Evolutionary conservation across 2,113 vertebrate species (phyloP), one percentile per base, ranked within the genome.

Genomic region (Xyliphius kryptos): DNA sequence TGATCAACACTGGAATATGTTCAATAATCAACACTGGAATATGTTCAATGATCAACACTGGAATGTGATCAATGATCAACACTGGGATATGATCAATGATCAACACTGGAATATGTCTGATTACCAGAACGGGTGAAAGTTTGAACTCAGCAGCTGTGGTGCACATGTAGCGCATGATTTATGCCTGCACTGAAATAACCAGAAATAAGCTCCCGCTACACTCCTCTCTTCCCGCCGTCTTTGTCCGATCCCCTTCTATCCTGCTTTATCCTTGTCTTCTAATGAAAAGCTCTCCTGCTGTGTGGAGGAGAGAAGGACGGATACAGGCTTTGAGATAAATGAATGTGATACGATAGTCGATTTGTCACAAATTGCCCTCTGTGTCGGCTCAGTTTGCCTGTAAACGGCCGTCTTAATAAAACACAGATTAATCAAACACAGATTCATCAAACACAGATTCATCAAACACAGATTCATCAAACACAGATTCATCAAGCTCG

Each of bases 151-250:
- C 61, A 36, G 58, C 77, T 76, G 74, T 73, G 77, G 68, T 74
- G 57, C 70, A 70, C 75, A 38, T 61, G 58, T 61, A 61, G 64
- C 64, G 66, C 48, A 66, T 80, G 63, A 76, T 77, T 56, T 69
- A 77, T 80, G 74, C 66, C 80, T 80, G 82, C 72, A 69, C 72
- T 72, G 73, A 77, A 79, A 71, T 66, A 79, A 75, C n/a, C n/a
- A n/a, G n/a, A n/a, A n/a, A n/a, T n/a, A n/a, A n/a, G n/a, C 51
- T 75, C 2, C 38, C 21, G 19, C 32, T 38, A n/a, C n/a, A 20
- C 36, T 17, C 48, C 2, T 53, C 32, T 67, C 49, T 48, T 51
- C 41, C 56, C 46, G 22, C 46, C 13, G 32, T 59, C 17, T 54
- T 19, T 59, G 41, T 21, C 54, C 53, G 22, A 62, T 56, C 41